Evolutionary conservation across 2,797 vertebrate species (phyloP), one percentile per base, ranked within the genome.

Genomic region (Emys orbicularis): DNA sequence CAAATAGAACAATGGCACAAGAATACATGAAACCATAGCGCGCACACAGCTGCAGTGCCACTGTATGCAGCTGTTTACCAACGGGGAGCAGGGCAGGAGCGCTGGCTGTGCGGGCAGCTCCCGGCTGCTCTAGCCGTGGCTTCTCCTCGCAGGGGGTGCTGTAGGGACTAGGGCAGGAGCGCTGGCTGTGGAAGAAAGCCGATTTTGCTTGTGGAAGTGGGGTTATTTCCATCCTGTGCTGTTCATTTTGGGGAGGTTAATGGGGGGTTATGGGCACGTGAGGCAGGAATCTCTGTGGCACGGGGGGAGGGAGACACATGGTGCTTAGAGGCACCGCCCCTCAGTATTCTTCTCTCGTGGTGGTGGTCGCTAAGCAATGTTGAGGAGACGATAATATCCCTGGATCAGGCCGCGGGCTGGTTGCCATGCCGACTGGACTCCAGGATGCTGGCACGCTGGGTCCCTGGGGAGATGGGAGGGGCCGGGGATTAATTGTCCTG

Each of bases 361-460:
- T 49, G 44, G 74, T 27, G 44, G 74, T 76, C 74, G 27, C 74
- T 47, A 76, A 47, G 74, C 1, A 12, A 76, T 47, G 68, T 11
- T 41, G 68, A 72, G 56, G 81, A 87, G 91, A 89, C 50, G 77
- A 12, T 83, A 57, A 54, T 41, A 81, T 89, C 83, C 83, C 56
- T 65, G 91, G 83, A 86, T 57, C 61, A 41, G 83, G 83, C 89
- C 50, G 79, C 53, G 12, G 79, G 77, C 87, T 86, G 84, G 92
- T 90, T 93, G 92, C 92, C 89, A 93, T 93, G 92, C 87, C 83
- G n/a, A 90, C 91, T n/a, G 27, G 77, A 47, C 21, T 12, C 87
- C 65, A 83, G 92, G 80, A 89, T 83, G 87, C 50, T 29, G 87
- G 83, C 23, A 6, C 44, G 79, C 68, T 50, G 57, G 79, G 87